A percentile compares a stretch with the other conserved stretches of the same genome.
phyloP scores from a whole-genome alignment of 2,797 vertebrate species.

The Macroramphosus scolopax region DNA sequence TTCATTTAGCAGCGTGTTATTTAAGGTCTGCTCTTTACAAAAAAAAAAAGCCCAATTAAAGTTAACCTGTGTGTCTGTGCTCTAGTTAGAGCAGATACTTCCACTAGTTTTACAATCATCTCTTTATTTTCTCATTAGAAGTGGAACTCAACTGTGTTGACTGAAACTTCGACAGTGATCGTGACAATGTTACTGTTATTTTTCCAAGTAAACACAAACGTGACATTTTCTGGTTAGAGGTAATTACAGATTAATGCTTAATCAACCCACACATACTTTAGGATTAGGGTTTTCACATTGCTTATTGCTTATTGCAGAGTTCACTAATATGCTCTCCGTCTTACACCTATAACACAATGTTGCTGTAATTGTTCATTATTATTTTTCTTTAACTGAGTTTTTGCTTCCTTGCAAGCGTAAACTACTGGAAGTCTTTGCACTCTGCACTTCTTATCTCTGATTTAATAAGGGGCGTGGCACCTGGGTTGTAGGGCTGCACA shows the following conservation, averaged over 20 bases:
- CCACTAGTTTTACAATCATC: neutral
- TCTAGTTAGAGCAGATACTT: slow-evolving; percentile 1
- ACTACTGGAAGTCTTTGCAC: too few species aligned
- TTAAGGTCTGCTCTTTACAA: slow-evolving; percentile 15
- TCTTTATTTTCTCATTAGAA: neutral
- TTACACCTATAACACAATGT: too few species aligned
- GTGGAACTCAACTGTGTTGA: slow-evolving; percentile 1
- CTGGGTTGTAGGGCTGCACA: too few species aligned
- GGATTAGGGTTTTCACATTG: neutral
- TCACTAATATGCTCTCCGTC: too few species aligned
- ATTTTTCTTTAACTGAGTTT: too few species aligned
- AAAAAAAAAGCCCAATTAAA: slow-evolving; percentile 10
- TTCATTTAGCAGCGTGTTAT: slow-evolving; percentile 17
- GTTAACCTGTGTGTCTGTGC: slow-evolving; percentile 10
- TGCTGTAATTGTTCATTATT: too few species aligned
- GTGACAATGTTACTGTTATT: neutral
- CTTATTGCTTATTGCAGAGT: too few species aligned
- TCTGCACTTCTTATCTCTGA: too few species aligned
- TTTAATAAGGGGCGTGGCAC: too few species aligned
- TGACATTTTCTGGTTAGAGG: too few species aligned
- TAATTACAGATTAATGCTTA: slow-evolving; percentile 1
- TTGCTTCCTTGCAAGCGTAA: too few species aligned
- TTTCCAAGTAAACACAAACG: too few species aligned
- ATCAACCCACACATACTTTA: slow-evolving; percentile 1
- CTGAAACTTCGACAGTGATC: neutral